Conservation (phyloP, 2,888 invertebrate species). For the Creontiades dilutus region DNA sequence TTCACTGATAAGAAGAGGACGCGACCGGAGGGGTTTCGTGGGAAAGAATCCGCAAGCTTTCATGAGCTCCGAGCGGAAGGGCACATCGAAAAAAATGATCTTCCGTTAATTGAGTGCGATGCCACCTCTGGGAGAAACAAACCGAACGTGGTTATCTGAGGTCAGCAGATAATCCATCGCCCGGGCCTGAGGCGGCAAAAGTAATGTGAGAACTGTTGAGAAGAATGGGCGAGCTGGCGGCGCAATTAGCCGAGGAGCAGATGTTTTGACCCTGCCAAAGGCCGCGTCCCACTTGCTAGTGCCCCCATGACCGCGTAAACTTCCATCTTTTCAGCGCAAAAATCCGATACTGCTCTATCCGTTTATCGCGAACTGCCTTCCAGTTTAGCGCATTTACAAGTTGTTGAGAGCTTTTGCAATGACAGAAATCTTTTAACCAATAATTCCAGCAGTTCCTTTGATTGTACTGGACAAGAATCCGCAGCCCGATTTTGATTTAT, state of each 20-base stretch:
- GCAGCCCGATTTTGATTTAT: background rate
- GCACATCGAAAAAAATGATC: slow-evolving; percentile 40
- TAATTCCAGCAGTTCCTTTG: background rate
- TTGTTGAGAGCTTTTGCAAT: too few species aligned
- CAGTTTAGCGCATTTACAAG: background rate
- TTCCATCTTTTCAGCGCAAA: slow-evolving; percentile 12
- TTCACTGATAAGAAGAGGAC: slow-evolving; percentile 9
- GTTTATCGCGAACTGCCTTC: too few species aligned
- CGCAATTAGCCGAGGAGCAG: slow-evolving; percentile 33
- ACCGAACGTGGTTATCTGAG: slow-evolving; percentile 45
- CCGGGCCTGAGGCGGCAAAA: slow-evolving; percentile 2
- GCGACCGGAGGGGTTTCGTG: background rate
- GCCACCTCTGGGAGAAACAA: slow-evolving; percentile 15
- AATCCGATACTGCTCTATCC: background rate
- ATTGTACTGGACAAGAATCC: background rate
- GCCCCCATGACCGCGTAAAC: slow-evolving; percentile 41
- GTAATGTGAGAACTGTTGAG: slow-evolving; percentile 37
- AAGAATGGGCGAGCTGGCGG: background rate
- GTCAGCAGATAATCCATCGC: slow-evolving; percentile 48
- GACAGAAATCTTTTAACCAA: background rate
- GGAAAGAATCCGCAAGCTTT: slow-evolving; percentile 20
- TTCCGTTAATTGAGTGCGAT: slow-evolving; percentile 46
- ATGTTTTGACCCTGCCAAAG: slow-evolving; percentile 36
- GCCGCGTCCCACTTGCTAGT: slow-evolving; percentile 40
- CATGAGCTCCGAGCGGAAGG: slow-evolving; percentile 19